phyloP scores from a whole-genome alignment of 35 echinoderm and acorn worm genomes.

The Diadema setosum region DNA sequence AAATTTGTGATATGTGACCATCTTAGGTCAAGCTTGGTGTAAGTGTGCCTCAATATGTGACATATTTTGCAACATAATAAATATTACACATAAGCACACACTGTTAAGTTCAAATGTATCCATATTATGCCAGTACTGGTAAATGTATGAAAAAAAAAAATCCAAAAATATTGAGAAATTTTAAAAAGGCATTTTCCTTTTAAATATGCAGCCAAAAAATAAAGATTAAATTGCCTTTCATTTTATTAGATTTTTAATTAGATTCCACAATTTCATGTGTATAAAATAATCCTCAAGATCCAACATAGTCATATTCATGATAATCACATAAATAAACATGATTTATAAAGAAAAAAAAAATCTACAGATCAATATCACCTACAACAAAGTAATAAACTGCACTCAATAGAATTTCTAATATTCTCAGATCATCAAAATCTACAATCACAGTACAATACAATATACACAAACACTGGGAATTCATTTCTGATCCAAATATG shows the following conservation, averaged over 20 bases:
- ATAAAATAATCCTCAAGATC: no score
- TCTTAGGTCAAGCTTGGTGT: neutral
- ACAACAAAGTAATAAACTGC: conserved; percentile 13
- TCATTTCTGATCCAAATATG: neutral
- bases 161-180: neutral
- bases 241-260: neutral
- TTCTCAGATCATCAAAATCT: conserved; percentile 9
- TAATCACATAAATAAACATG: no score
- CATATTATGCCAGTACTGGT: neutral
- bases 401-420: conserved; percentile 7
- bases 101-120: neutral
- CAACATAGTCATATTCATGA: no score
- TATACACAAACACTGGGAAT: conserved; percentile 24
- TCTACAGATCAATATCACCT: no score
- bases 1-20: neutral
- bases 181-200: neutral
- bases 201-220: neutral
- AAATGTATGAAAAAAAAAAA: neutral
- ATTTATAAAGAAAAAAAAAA: no score
- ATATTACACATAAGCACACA: conserved; percentile 1
- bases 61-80: neutral
- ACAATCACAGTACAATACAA: conserved; percentile 5
- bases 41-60: neutral
- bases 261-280: neutral
- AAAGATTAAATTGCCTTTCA: neutral